These are phyloP conservation scores for Metellina segmentata DNA, from an alignment of 2,888 invertebrate genomes.

Conservation along the genomic window DNA sequence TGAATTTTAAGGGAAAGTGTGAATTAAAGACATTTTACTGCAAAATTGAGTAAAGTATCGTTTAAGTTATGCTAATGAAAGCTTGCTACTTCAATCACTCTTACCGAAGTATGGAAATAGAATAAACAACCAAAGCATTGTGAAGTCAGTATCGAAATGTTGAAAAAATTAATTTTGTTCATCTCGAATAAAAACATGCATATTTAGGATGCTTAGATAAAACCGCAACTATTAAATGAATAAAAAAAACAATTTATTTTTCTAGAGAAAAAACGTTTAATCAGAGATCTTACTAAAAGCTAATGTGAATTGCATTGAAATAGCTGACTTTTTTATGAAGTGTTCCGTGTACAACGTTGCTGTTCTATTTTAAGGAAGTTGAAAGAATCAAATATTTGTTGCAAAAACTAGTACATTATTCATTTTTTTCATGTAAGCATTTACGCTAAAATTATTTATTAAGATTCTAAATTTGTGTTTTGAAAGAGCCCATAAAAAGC, in stretches of 20 bases:
- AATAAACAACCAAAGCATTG: conserved; percentile 19
- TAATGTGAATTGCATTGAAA: conserved; percentile 24
- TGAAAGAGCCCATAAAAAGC: too few species aligned
- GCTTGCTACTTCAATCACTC: conserved; percentile 43
- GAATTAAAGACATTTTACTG: conserved; percentile 51
- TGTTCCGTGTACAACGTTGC: neutral
- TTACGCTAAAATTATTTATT: too few species aligned
- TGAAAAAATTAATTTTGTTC: conserved; percentile 1
- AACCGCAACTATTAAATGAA: neutral
- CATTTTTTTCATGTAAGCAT: too few species aligned
- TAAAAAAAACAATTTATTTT: neutral
- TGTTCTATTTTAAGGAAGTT: neutral
- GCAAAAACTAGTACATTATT: too few species aligned
- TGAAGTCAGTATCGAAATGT: conserved; percentile 1
- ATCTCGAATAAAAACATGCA: neutral
- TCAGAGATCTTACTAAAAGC: conserved; percentile 1
- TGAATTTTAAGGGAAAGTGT: conserved; percentile 57
- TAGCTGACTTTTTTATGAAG: neutral
- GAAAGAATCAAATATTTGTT: too few species aligned
- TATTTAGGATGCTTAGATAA: neutral
- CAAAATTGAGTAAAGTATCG: conserved; percentile 36
- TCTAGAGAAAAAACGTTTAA: neutral
- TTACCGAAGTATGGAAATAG: conserved; percentile 34
- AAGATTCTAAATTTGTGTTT: too few species aligned
- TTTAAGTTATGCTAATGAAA: conserved; percentile 53